Percentiles rank a stretch among this genome's conserved stretches.
phyloP scores from a whole-genome alignment of 2,888 invertebrate genomes.

The Deladenus siricidicola region DNA sequence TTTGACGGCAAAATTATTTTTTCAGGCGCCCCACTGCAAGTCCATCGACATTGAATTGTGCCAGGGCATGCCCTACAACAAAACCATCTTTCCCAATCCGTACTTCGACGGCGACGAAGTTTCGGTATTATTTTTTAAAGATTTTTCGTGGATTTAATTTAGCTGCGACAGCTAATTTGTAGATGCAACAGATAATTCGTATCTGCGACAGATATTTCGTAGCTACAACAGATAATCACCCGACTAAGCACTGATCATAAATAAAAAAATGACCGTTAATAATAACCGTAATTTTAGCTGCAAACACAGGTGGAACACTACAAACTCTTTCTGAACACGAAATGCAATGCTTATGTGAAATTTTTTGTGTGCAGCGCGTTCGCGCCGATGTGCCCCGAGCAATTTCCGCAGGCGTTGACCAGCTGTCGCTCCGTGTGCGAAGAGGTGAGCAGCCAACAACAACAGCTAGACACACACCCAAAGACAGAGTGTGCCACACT shows the following conservation, averaged over 20 bases:
- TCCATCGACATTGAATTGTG: constrained; percentile 45
- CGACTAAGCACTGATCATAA: background rate
- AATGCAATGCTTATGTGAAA: constrained; percentile 49
- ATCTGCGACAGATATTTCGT: too few relatives aligned
- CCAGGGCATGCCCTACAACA: constrained; percentile 40
- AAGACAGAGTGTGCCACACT: too few relatives aligned
- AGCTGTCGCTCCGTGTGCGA: constrained; percentile 79
- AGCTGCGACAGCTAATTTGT: too few relatives aligned
- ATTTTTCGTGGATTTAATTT: too few relatives aligned
- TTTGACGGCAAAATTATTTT: constrained; percentile 16
- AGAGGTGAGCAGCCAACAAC: too few relatives aligned
- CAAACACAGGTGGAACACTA: constrained; percentile 48
- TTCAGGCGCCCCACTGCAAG: constrained; percentile 43
- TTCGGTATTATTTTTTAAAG: constrained; percentile 35
- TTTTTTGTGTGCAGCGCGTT: constrained; percentile 80
- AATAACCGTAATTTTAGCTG: too few relatives aligned
- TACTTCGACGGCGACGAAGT: constrained; percentile 37
- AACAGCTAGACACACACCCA: too few relatives aligned
- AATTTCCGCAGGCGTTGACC: constrained; percentile 65
- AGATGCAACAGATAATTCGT: too few relatives aligned
- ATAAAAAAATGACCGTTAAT: background rate
- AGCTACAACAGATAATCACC: background rate
- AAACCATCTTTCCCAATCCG: constrained; percentile 33
- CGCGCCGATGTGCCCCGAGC: constrained; percentile 80
- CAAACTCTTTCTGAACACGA: constrained; percentile 49